phyloP scores from a whole-genome alignment of 2,113 vertebrate species.

The Antechinus flavipes region DNA sequence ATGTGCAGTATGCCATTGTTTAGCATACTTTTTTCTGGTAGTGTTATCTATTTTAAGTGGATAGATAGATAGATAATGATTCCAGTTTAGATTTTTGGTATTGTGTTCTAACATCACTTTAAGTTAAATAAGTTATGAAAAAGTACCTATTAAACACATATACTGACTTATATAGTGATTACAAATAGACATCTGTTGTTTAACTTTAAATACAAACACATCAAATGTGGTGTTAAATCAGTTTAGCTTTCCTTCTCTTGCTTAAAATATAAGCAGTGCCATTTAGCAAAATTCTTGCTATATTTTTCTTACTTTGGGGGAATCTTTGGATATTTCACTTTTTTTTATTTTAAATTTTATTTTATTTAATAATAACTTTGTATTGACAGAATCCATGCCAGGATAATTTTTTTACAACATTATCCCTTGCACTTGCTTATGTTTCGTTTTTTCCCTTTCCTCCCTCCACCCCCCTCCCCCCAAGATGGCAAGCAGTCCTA shows the following conservation, averaged over 20 bases:
- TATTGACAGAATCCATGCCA: too few relatives aligned
- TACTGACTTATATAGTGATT: background rate
- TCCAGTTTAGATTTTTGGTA: background rate
- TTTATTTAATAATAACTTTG: too few relatives aligned
- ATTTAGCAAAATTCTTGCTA: background rate
- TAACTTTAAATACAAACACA: background rate
- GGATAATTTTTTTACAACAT: too few relatives aligned
- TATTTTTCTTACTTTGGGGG: background rate
- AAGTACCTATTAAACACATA: background rate
- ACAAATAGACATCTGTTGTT: background rate
- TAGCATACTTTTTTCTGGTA: slow-evolving; percentile 19
- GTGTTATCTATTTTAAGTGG: background rate
- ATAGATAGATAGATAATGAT: background rate
- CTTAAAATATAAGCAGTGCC: background rate
- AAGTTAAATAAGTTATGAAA: background rate
- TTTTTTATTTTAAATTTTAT: too few relatives aligned
- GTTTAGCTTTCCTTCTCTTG: background rate
- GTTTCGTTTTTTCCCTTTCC: too few relatives aligned
- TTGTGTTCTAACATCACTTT: background rate
- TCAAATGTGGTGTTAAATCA: background rate
- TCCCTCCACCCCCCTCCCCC: too few relatives aligned
- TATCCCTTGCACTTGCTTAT: too few relatives aligned
- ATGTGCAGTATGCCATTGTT: background rate
- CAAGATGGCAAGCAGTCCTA: too few relatives aligned
- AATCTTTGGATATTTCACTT: background rate